Conservation (phyloP, 2,888 invertebrate genomes). For the Xestia sexstrigata region DNA sequence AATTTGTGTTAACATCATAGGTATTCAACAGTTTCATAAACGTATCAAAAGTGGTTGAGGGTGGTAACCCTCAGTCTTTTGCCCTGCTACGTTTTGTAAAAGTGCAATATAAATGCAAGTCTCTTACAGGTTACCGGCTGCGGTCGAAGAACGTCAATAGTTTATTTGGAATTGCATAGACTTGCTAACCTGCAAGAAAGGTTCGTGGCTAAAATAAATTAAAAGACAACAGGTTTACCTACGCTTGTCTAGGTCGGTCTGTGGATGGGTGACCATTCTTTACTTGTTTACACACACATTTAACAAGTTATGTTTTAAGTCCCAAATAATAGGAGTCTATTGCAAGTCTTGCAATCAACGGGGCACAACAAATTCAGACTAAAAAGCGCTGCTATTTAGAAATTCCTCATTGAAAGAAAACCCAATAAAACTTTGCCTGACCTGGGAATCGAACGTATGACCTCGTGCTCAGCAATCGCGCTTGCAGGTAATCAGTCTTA, state of each 20-base stretch:
- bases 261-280: background rate
- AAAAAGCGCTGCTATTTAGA: background rate
- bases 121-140: too few relatives aligned
- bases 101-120: too few relatives aligned
- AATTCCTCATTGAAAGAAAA: too few relatives aligned
- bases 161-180: background rate
- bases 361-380: background rate
- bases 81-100: too few relatives aligned
- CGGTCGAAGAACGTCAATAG: background rate
- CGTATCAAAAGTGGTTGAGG: too few relatives aligned
- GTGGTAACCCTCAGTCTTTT: too few relatives aligned
- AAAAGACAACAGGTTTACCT: background rate
- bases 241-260: background rate
- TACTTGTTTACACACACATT: background rate
- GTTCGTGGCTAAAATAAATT: background rate
- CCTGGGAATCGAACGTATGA: background rate
- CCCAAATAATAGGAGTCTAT: too few relatives aligned
- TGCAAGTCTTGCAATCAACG: background rate
- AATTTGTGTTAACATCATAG: background rate
- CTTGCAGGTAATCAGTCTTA: background rate
- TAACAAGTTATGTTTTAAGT: background rate
- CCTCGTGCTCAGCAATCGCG: background rate
- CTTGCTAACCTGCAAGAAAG: background rate
- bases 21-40: background rate
- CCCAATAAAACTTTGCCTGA: background rate